Evolutionary conservation across 2,888 invertebrate genomes (phyloP), one percentile per base, ranked within the genome.

Genomic region (Phortica okadai): DNA sequence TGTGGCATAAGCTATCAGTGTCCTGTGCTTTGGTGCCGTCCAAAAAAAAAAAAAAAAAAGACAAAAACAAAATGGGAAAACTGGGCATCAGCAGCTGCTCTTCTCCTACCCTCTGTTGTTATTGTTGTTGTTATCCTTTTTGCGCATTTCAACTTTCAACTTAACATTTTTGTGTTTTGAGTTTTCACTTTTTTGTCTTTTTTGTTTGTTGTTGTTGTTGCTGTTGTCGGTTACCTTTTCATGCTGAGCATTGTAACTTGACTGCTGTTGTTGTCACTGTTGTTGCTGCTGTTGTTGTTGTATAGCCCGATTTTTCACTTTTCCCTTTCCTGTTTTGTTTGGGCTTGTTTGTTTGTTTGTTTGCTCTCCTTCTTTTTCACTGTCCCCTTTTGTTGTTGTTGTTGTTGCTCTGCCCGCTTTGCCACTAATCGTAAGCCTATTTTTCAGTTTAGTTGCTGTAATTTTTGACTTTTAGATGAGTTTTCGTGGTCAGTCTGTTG

Each of bases 401-500:
- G 41, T 67, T 44, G 33, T 33, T 64, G 21, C 33, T 64, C 14
- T 41, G 33, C 8, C 10, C 33, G 7, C 14, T 67, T 21, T 21
- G 64, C 21, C 67, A 67, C 67, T 67, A 67, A 67, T 67, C 67
- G 67, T 67, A 54, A 50, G 77, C 75, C 77, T 62, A 77, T 79
- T 79, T 77, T 80, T 74, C 56, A 66, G 67, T 45, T 50, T 74
- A 73, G 44, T 67, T 67, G 44, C 44, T 79, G 74, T 80, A 79
- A 82, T 83, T 81, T 77, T 78, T 81, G 84, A 81, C 87, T 82
- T 79, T 76, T 81, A 87, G 84, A 87, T 82, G 85, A 85, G 87
- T 82, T 87, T 78, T 77, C 81, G 84, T 79, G 85, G 84, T 87
- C 81, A 82, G 81, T 80, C 67, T 42, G 44, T 44, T 67, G 44